Conservation (phyloP, 2,797 vertebrate genomes). For the Steatocranus sp. region DNA sequence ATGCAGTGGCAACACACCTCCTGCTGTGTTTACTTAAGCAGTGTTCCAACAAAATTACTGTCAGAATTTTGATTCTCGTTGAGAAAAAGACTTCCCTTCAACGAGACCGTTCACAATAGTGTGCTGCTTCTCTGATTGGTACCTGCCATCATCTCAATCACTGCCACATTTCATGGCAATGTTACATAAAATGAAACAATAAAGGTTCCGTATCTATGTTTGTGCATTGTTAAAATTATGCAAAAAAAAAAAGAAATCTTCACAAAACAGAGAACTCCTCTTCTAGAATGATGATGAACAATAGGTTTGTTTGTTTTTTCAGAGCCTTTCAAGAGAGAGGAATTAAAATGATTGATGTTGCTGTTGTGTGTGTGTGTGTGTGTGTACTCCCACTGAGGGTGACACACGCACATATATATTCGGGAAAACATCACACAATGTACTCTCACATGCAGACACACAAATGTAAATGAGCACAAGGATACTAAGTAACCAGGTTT, state of each 20-base stretch:
- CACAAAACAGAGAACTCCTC: background rate
- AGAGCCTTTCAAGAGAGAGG: background rate
- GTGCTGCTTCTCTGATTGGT: background rate
- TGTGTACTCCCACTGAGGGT: background rate
- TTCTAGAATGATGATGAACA: background rate
- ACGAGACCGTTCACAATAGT: background rate
- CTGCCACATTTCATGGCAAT: background rate
- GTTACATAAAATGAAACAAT: background rate
- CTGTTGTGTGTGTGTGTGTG: background rate
- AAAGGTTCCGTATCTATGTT: background rate
- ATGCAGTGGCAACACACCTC: slow-evolving; percentile 26
- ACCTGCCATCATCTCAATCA: background rate
- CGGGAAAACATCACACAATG: background rate
- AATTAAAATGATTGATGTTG: slow-evolving; percentile 19
- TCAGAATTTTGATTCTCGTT: slow-evolving; percentile 13
- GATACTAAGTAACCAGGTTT: background rate
- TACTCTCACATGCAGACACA: background rate
- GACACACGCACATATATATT: background rate
- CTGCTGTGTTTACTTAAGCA: slow-evolving; percentile 29
- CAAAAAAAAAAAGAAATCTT: background rate
- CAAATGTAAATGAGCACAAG: background rate
- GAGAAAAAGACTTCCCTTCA: background rate
- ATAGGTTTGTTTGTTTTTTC: background rate
- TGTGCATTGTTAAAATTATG: background rate
- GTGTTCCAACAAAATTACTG: slow-evolving; percentile 28